Conservation (phyloP, 2,888 invertebrate species). For the Drosophila ezoana region DNA sequence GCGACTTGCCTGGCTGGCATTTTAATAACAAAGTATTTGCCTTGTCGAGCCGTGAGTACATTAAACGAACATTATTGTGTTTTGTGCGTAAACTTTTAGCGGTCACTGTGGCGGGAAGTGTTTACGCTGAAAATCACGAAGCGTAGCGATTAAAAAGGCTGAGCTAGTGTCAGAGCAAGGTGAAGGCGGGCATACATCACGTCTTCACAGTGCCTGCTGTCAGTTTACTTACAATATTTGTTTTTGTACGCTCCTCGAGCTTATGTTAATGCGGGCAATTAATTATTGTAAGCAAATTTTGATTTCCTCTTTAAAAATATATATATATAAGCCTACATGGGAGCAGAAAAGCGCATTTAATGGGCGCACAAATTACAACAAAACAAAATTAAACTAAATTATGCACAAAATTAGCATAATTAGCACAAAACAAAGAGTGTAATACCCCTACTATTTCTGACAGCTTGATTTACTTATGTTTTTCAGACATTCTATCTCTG, state of each 20-base stretch:
- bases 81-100: constrained; percentile 10
- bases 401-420: constrained; percentile 70
- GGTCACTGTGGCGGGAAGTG: constrained; percentile 21
- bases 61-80: neutral
- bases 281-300: constrained; percentile 61
- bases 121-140: constrained; percentile 67
- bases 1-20: constrained; percentile 18
- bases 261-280: constrained; percentile 66
- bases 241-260: constrained; percentile 30
- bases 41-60: neutral
- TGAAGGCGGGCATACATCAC: neutral
- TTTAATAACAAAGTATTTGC: constrained; percentile 16
- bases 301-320: constrained; percentile 51
- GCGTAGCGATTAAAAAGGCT: constrained; percentile 63
- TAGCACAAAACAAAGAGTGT: constrained; percentile 48
- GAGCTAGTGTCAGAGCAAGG: constrained; percentile 46
- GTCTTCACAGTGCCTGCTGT: constrained; percentile 29
- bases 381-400: constrained; percentile 59
- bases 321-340: neutral
- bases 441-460: constrained; percentile 24
- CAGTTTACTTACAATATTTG: constrained; percentile 24
- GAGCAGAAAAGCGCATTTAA: constrained; percentile 28
- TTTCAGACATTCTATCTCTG: neutral
- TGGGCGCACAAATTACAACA: constrained; percentile 37
- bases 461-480: constrained; percentile 38